These are phyloP conservation scores for Muntiacus muntjak DNA, from an alignment of 2,113 vertebrate species.

Conservation along the genomic window DNA sequence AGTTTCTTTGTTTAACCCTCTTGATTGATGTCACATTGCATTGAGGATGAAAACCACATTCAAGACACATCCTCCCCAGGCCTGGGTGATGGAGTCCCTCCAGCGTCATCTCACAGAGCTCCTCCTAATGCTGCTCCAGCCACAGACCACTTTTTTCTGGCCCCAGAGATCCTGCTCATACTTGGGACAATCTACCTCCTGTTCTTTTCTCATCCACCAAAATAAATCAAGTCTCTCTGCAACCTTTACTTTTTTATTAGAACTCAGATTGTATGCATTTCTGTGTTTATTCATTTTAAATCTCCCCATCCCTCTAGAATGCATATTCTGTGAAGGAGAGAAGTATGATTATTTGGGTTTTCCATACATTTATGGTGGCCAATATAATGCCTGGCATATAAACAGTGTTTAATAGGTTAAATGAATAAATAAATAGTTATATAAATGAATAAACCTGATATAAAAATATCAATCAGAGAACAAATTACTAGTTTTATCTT, in stretches of 20 bases:
- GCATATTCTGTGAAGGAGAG: neutral
- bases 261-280: neutral
- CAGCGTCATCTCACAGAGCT: too few species aligned
- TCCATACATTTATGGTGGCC: neutral
- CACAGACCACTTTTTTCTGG: neutral
- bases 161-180: neutral
- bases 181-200: neutral
- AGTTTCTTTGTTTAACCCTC: neutral
- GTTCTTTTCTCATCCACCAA: neutral
- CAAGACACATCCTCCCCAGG: neutral
- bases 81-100: too few species aligned
- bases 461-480: neutral
- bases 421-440: neutral
- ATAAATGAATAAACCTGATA: neutral
- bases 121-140: neutral
- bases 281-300: neutral
- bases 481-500: constrained; percentile 3
- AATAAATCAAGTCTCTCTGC: neutral
- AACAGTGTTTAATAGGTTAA: neutral
- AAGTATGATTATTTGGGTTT: neutral
- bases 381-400: neutral
- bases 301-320: neutral
- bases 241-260: neutral
- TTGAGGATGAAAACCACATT: neutral
- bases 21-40: neutral